A percentile compares a stretch with the other conserved stretches of the same genome.
Evolutionary conservation across 2,888 invertebrate genomes (phyloP).

Genomic region (Cantharis nigra): DNA sequence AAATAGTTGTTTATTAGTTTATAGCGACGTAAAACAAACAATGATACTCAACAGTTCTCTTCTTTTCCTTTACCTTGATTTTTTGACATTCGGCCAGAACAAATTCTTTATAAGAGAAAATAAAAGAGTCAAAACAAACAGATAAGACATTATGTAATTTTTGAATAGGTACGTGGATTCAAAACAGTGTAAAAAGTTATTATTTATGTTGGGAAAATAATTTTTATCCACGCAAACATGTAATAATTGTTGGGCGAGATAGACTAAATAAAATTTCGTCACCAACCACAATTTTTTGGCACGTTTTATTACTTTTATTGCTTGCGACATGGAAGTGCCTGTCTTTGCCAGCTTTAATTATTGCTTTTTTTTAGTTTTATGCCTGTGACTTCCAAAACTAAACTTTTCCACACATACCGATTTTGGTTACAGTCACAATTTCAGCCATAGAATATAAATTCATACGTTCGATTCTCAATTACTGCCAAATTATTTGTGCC

Average conservation of each 20-base stretch:
- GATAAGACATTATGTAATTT: neutral
- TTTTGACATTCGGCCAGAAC: neutral
- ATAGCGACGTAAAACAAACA: too few species aligned
- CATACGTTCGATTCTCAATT: too few species aligned
- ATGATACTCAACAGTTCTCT: neutral
- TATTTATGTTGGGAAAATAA: neutral
- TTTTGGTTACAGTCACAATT: too few species aligned
- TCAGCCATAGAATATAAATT: too few species aligned
- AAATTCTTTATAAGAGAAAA: neutral
- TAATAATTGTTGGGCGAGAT: neutral
- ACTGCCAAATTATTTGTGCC: too few species aligned
- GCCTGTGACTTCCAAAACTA: too few species aligned
- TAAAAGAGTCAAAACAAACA: neutral
- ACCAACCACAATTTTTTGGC: neutral
- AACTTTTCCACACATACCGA: too few species aligned
- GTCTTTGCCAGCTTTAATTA: neutral
- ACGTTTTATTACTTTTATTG: neutral
- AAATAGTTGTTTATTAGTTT: too few species aligned
- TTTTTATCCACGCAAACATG: neutral
- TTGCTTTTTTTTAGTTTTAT: neutral
- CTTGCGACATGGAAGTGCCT: neutral
- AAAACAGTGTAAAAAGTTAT: neutral
- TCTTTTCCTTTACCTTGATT: too few species aligned
- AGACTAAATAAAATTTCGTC: neutral
- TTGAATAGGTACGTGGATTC: neutral